Evolutionary conservation across 2,797 vertebrate genomes (phyloP).

Genomic region (Poeciliopsis turneri): DNA sequence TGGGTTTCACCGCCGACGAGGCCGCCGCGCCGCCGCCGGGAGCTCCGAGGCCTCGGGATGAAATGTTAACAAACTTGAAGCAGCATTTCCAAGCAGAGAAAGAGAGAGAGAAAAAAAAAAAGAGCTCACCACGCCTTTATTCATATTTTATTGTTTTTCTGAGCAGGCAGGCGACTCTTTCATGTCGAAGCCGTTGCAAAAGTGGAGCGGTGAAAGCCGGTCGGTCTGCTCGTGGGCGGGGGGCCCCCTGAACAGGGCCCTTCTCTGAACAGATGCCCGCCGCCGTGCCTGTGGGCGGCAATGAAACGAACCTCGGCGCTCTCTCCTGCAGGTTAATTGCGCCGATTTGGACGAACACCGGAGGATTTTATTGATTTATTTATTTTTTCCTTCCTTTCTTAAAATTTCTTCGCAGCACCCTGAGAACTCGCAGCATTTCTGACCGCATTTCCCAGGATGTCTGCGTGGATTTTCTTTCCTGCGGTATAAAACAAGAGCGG

Average conservation of each 20-base stretch:
- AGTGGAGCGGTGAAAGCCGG: slow-evolving; percentile 22
- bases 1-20: slow-evolving; percentile 54
- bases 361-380: neutral
- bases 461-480: slow-evolving; percentile 69
- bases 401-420: slow-evolving; percentile 1
- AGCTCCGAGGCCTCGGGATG: slow-evolving; percentile 31
- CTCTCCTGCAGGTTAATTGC: slow-evolving; percentile 74
- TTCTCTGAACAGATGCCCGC: slow-evolving; percentile 48
- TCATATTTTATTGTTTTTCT: slow-evolving; percentile 18
- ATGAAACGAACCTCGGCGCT: slow-evolving; percentile 59
- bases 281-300: slow-evolving; percentile 46
- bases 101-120: too few relatives aligned
- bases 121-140: neutral
- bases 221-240: slow-evolving; percentile 17
- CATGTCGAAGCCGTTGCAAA: slow-evolving; percentile 23
- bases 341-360: slow-evolving; percentile 62
- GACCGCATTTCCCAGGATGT: slow-evolving; percentile 73
- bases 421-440: slow-evolving; percentile 39
- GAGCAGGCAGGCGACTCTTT: slow-evolving; percentile 21
- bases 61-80: slow-evolving; percentile 33
- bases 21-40: slow-evolving; percentile 23
- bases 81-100: slow-evolving; percentile 14
- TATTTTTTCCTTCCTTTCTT: slow-evolving; percentile 14
- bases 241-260: slow-evolving; percentile 32
- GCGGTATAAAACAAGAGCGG: slow-evolving; percentile 49